Base-by-base conservation (phyloP, 1,140 invertebrate species). In the Ips nitidus region DNA sequence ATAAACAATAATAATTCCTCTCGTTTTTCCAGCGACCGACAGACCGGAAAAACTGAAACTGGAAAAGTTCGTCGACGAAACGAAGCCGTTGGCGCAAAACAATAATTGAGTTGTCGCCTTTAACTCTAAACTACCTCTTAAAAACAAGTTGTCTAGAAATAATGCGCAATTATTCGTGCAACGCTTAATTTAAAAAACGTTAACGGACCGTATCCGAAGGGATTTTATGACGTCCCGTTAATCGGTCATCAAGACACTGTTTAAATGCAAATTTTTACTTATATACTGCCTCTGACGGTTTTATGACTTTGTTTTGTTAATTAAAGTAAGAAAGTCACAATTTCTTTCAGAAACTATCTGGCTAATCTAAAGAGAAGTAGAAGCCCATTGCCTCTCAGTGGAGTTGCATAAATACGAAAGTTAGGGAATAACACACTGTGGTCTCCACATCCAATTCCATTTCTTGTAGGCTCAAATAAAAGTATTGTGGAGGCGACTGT, bases 111-210 rank as follows among this genome's bases (percentile, higher is more conserved):
- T 50, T 50, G 45, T 50, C 45, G 45, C 45, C 45, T 50, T 50
- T 6, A 22, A 50, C 6, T 50, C 22, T 50, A 50, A 50, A 50
- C 22, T 50, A 50, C 6, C 22, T 6, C 22, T 50, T 50, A 50
- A 50, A 50, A 50, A 50, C 45, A 50, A 50, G 45, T 50, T 50
- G 45, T 50, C 45, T 22, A 50, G 45, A 50, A 50, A 50, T 50
- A 50, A 50, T 50, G 22, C 22, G 45, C 45, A 50, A 50, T 50
- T 50, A 50, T 50, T 50, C 45, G 22, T 5, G 45, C 7, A 22
- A 50, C 1, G 22, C 45, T 22, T 50, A 8, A 50, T 50, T 50
- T 50, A 22, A 50, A 22, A 50, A 50, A 50, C 45, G 45, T 50
- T 22, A 50, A 50, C 45, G 45, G 22, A 22, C 45, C 22, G 45